Base-by-base conservation (phyloP, 2,113 vertebrate species). In the Toxostoma redivivum region DNA sequence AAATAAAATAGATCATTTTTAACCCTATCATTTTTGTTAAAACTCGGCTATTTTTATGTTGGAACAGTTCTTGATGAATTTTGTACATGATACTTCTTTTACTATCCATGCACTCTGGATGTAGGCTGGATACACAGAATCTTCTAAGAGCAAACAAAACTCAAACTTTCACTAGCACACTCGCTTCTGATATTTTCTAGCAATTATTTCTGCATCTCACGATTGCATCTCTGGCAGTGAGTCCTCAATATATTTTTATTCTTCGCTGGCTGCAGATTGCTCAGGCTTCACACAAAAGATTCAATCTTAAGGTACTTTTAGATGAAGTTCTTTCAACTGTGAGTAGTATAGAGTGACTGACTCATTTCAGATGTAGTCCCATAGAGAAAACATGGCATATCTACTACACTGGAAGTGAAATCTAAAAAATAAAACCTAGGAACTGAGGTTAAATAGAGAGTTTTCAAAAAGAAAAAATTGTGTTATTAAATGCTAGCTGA, bases 291-390 rank as follows among this genome's bases (percentile, higher is more conserved):
- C 70, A 95, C 79, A 95, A 92, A 95, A 94, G 78, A 89, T 72
- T 45, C 84, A 92, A 69, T 96, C 78, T 95, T 77, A 76, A 90
- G 89, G 74, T 93, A 91, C 81, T 92, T 91, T 94, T 64, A 83
- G 79, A 82, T 90, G 57, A 94, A 97, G 76, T 90, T 91, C 91
- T 84, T 92, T 95, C 51, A 21, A 78, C 62, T 91, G 84, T 48
- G 54, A 74, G 74, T 77, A 66, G 81, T 58, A 66, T 5, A 77
- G 74, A 86, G 67, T 60, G 78, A 69, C 61, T 90, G 79, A 88
- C 21, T 94, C 58, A 62, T 94, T 93, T 95, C 66, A 95, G 74
- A 82, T 80, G 51, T 77, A 53, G 35, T 71, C 35, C 79, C 81
- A 54, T 9, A 66, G 50, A 96, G 74, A 80, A 95, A 95, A 89